Conservation (phyloP, 1,140 invertebrate genomes). For the Listronotus oregonensis region DNA sequence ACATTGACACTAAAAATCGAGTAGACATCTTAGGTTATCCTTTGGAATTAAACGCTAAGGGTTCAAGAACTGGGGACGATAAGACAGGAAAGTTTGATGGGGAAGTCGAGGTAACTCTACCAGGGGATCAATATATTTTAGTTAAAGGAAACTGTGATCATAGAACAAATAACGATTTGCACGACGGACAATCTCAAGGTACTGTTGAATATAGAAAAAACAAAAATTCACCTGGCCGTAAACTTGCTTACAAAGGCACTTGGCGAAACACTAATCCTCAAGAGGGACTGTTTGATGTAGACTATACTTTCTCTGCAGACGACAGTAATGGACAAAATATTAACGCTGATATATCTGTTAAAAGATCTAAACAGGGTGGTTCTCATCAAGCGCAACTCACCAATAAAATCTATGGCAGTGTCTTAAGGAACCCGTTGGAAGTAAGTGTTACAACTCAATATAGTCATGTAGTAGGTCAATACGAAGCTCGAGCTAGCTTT, state of each 20-base stretch:
- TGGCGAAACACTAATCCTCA: slow-evolving; percentile 57
- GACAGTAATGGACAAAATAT: slow-evolving; percentile 56
- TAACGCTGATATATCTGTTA: slow-evolving; percentile 53
- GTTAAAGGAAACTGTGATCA: slow-evolving; percentile 58
- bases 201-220: slow-evolving; percentile 59
- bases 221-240: slow-evolving; percentile 60
- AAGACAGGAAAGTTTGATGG: slow-evolving; percentile 56
- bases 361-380: slow-evolving; percentile 55
- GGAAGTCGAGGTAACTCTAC: slow-evolving; percentile 62
- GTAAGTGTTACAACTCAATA: slow-evolving; percentile 43
- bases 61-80: slow-evolving; percentile 53
- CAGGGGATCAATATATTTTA: slow-evolving; percentile 62
- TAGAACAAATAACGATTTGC: slow-evolving; percentile 54
- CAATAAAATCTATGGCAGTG: slow-evolving; percentile 54
- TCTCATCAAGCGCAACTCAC: slow-evolving; percentile 25
- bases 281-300: slow-evolving; percentile 53
- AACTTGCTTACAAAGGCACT: slow-evolving; percentile 48
- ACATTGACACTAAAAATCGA: slow-evolving; percentile 69
- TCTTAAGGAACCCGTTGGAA: slow-evolving; percentile 54
- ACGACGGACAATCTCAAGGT: slow-evolving; percentile 55
- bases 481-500: slow-evolving; percentile 45
- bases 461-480: slow-evolving; percentile 39
- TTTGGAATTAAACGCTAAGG: slow-evolving; percentile 62
- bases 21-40: slow-evolving; percentile 62
- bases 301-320: slow-evolving; percentile 49